phyloP scores from a whole-genome alignment of 37 sponge, comb jelly and placozoan genomes.

The Ianthella basta region DNA sequence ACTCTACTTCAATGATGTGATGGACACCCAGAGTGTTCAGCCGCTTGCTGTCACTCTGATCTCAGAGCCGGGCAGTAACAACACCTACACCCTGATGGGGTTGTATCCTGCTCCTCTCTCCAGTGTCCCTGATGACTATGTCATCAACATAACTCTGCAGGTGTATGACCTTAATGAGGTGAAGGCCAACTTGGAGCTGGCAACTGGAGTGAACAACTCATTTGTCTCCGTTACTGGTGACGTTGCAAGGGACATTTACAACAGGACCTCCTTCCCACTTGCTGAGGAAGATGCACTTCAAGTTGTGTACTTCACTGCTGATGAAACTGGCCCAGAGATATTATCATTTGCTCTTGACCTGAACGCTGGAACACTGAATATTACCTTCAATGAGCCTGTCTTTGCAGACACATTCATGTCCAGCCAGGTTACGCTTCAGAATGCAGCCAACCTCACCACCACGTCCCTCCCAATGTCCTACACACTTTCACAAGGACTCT shows the following conservation, averaged over 20 bases:
- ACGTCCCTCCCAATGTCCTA: background rate
- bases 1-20: conserved; percentile 81
- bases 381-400: conserved; percentile 84
- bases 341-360: conserved; percentile 73
- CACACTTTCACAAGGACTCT: conserved; percentile 39
- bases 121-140: conserved; percentile 61
- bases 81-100: conserved; percentile 58
- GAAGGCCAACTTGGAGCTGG: conserved; percentile 67
- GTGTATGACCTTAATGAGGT: conserved; percentile 75
- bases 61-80: conserved; percentile 43
- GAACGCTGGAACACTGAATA: conserved; percentile 46
- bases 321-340: conserved; percentile 65
- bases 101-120: conserved; percentile 35
- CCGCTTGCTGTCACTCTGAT: conserved; percentile 56
- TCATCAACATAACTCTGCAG: conserved; percentile 44
- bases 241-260: conserved; percentile 73
- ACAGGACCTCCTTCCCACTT: conserved; percentile 30
- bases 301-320: conserved; percentile 49
- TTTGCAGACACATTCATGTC: conserved; percentile 53
- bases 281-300: conserved; percentile 32
- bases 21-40: conserved; percentile 56
- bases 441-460: conserved; percentile 17
- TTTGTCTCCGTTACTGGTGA: conserved; percentile 45
- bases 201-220: conserved; percentile 62
- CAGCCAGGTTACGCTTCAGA: conserved; percentile 61